Base-by-base conservation (phyloP, 2,797 vertebrate genomes). In the Pipistrellus nathusii region DNA sequence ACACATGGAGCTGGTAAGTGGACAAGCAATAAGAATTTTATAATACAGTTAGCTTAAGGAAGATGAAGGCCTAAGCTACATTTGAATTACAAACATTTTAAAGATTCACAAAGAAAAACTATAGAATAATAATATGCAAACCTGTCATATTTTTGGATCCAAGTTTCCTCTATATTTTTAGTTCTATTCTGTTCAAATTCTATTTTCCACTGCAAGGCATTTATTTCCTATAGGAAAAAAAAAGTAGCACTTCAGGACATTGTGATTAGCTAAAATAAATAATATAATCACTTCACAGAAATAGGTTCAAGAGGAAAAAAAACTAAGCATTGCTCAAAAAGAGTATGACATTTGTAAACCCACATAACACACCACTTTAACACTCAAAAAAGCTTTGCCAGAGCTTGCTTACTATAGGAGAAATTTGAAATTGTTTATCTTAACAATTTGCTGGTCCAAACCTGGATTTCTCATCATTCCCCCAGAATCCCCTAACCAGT, bases 171-270 rank as follows among this genome's bases (percentile, higher is more conserved):
- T 90, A 98, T 89, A 95, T 98, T 99, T 98, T 99, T 99, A 98
- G 99, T 98, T 97, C 98, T 99, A 90, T 98, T 98, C 96, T 99
- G 99, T 97, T 98, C 99, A 98, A 99, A 99, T 96, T 99, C 98
- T 81, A 99, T 98, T 98, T 99, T 99, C 99, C 99, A 99, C 78
- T 99, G 99, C 96, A 99, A 94, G 76, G 98, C 98, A 98, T 98
- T 99, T 93, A 99, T 99, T 97, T 99, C 99, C 99, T 99, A 95
- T 46, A 76, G 86, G 77, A 92, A 96, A 96, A 69, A 44, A 11
- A 98, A 89, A 97, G 96, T 46, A 85, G 10, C 55, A 88, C 27
- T 94, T 77, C 9, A 93, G 55, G 27, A 72, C 25, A 77, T 13
- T 71, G 4, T 57, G 18, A 84, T 27, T 35, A 87, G 12, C 38